A percentile compares a stretch with the other conserved stretches of the same genome.
Conservation (phyloP, 2,888 invertebrate genomes). For the Sinelater perroti region DNA sequence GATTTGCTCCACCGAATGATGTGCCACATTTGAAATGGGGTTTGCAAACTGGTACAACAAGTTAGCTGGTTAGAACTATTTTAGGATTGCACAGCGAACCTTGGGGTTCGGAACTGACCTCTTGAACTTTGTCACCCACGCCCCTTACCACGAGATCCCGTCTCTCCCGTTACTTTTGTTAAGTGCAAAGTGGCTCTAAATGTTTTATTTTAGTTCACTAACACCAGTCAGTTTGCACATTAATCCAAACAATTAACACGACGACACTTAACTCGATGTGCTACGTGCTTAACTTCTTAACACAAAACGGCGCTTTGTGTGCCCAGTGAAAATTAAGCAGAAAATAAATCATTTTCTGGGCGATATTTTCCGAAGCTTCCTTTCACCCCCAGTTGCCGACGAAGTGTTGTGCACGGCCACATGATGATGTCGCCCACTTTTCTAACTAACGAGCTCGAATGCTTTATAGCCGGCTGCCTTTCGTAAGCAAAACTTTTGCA, state of each 20-base stretch:
- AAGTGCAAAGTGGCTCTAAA: slow-evolving; percentile 22
- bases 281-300: slow-evolving; percentile 30
- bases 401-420: no score
- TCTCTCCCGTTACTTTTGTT: slow-evolving; percentile 1
- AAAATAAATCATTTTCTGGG: slow-evolving; percentile 44
- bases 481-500: slow-evolving; percentile 14
- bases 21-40: slow-evolving; percentile 51
- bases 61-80: slow-evolving; percentile 32
- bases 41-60: slow-evolving; percentile 50
- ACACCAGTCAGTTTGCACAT: slow-evolving; percentile 20
- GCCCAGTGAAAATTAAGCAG: slow-evolving; percentile 31
- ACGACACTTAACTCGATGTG: slow-evolving; percentile 15
- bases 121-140: slow-evolving; percentile 10
- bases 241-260: slow-evolving; percentile 9
- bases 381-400: no score
- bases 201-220: neutral
- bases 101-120: slow-evolving; percentile 13
- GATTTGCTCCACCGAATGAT: slow-evolving; percentile 36
- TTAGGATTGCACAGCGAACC: slow-evolving; percentile 13
- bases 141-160: neutral
- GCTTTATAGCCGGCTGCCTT: slow-evolving; percentile 20
- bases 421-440: slow-evolving; percentile 31
- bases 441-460: slow-evolving; percentile 12
- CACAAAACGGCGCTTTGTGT: slow-evolving; percentile 16
- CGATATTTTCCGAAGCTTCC: slow-evolving; percentile 45